Conservation (phyloP, 37 sponge, comb jelly and placozoan genomes). For the Eunapius fragilis region DNA sequence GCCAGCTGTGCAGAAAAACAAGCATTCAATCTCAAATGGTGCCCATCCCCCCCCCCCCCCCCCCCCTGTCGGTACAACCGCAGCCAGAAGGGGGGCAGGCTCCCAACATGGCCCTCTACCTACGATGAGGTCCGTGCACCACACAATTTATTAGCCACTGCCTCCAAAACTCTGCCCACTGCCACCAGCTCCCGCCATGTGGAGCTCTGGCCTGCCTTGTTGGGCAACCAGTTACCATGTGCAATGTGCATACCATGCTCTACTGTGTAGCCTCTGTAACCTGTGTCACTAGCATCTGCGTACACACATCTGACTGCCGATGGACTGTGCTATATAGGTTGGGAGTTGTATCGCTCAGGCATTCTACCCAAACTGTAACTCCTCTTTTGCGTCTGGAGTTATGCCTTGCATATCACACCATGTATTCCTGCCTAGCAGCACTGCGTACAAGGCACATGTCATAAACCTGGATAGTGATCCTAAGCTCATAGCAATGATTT, state of each 20-base stretch:
- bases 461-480: slow-evolving; percentile 1
- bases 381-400: background rate
- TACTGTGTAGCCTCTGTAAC: slow-evolving; percentile 36
- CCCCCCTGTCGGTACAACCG: too few species aligned
- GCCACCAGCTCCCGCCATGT: slow-evolving; percentile 43
- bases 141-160: background rate
- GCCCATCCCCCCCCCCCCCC: slow-evolving; percentile 3
- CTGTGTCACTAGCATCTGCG: slow-evolving; percentile 46
- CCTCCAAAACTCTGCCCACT: slow-evolving; percentile 3
- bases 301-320: slow-evolving; percentile 35
- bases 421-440: background rate
- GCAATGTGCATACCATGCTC: too few species aligned
- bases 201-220: slow-evolving; percentile 7
- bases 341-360: slow-evolving; percentile 7
- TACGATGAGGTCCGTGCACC: slow-evolving; percentile 1
- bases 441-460: too few species aligned
- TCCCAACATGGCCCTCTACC: slow-evolving; percentile 38
- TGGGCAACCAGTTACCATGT: slow-evolving; percentile 8
- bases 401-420: slow-evolving; percentile 1
- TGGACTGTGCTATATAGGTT: slow-evolving; percentile 16
- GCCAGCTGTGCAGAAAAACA: too few species aligned
- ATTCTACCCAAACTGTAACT: too few species aligned
- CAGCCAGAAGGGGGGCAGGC: too few species aligned
- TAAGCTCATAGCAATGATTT: too few species aligned
- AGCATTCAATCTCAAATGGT: slow-evolving; percentile 14